Conservation (phyloP, 2,888 invertebrate genomes). For the Melanophora roralis region DNA sequence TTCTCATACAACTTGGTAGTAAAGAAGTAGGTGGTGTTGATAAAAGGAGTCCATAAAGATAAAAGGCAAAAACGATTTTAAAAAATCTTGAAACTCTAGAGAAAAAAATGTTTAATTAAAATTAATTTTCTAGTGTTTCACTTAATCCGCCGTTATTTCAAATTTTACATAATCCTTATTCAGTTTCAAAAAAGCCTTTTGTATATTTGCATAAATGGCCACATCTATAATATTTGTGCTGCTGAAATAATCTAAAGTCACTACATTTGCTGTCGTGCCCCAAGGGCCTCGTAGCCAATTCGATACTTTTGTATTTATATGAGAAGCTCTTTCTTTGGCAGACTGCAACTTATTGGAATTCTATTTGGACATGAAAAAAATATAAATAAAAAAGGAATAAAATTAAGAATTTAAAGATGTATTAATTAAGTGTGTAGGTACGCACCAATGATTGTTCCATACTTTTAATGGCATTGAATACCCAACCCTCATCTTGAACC, state of each 20-base stretch:
- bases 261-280: constrained; percentile 83
- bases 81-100: too few species aligned
- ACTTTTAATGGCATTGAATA: constrained; percentile 72
- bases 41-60: too few species aligned
- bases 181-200: constrained; percentile 71
- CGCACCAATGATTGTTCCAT: constrained; percentile 70
- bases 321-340: constrained; percentile 71
- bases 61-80: too few species aligned
- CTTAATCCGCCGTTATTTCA: constrained; percentile 66
- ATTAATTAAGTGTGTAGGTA: neutral
- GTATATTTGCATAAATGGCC: constrained; percentile 79
- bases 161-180: constrained; percentile 71
- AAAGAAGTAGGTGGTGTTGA: too few species aligned
- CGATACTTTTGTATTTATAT: constrained; percentile 82
- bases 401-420: neutral
- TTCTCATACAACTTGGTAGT: too few species aligned
- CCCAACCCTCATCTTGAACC: constrained; percentile 73
- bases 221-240: constrained; percentile 84
- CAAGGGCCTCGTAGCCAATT: constrained; percentile 83
- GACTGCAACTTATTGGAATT: constrained; percentile 71
- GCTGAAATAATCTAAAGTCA: constrained; percentile 86
- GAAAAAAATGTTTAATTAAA: too few species aligned
- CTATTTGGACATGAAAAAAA: constrained; percentile 53
- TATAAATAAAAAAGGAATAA: neutral
- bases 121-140: too few species aligned